Conservation (phyloP, 1,140 invertebrate species). For the Rhopalosiphum maidis region DNA sequence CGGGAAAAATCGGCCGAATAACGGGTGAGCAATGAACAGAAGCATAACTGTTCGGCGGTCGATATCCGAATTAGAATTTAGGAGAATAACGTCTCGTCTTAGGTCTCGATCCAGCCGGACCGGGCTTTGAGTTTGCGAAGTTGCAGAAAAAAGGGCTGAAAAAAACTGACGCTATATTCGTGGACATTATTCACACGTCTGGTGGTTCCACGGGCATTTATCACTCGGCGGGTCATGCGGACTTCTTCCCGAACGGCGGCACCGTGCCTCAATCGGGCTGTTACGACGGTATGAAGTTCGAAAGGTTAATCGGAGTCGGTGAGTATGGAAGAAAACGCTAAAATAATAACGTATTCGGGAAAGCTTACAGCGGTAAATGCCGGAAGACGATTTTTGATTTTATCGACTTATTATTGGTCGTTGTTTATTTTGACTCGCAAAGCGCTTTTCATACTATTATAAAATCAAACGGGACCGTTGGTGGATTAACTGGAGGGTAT, state of each 20-base stretch:
- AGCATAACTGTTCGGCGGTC: neutral
- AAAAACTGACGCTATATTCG: conserved; percentile 66
- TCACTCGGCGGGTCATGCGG: neutral
- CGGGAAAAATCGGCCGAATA: conserved; percentile 68
- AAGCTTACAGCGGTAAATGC: no score
- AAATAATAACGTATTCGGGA: neutral
- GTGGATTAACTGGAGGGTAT: no score
- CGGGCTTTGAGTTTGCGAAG: conserved; percentile 6
- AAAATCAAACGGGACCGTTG: no score
- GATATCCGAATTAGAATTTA: neutral
- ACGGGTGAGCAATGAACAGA: conserved; percentile 64
- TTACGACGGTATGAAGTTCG: neutral
- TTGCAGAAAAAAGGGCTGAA: conserved; percentile 60
- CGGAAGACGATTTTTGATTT: no score
- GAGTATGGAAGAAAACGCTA: no score
- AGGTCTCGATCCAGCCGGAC: conserved; percentile 30
- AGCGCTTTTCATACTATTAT: no score
- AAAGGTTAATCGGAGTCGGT: neutral
- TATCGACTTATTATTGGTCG: no score
- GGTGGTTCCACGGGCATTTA: neutral
- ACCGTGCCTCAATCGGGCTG: conserved; percentile 72
- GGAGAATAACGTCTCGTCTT: neutral
- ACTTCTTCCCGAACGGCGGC: conserved; percentile 72
- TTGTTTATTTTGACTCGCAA: no score
- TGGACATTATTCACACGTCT: conserved; percentile 63